Evolutionary conservation across 2,888 invertebrate genomes (phyloP), one percentile per base, ranked within the genome.

Genomic region (Morpho achilles): DNA sequence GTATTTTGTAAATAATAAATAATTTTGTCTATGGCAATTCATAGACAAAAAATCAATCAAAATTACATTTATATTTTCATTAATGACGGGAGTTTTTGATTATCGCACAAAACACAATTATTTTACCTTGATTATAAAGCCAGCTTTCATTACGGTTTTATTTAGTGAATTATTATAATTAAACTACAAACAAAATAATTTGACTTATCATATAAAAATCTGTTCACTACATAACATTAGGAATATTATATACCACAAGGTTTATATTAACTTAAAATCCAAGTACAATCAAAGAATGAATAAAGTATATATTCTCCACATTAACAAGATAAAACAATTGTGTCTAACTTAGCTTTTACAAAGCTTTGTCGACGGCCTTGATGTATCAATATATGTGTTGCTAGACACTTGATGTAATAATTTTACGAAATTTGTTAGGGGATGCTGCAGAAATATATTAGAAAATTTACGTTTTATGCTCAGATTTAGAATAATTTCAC

Each of bases 291-390:
- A 32, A 32, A 32, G 5, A 32, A 32, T 5, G 32, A 3, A 32
- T 32, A 2, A 32, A 2, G 3, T 32, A 32, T 32, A 32, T 32
- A 32, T 32, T 32, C 3, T 32, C 3, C 0, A 32, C 5, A 32
- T 40, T 22, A 43, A 68, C 73, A 76, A 80, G 77, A 79, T 77
- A 72, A 80, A 81, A 71, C 65, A 74, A 75, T 77, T 76, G 79
- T 76, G 72, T 64, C 57, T 64, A 71, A 68, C 67, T 64, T 50
- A 49, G 55, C 43, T 51, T 58, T n/a, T 23, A 58, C 16, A 41
- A 54, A 54, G 58, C 56, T 58, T 56, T 53, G 63, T 56, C 56
- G 65, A 67, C 62, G 67, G 66, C 67, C 67, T 69, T 71, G 70
- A 73, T 67, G 69, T 62, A 69, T 56, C 60, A 53, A 56, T 58